Evolutionary conservation across 2,113 vertebrate species (phyloP).

Genomic region (Australoheros scitulus): DNA sequence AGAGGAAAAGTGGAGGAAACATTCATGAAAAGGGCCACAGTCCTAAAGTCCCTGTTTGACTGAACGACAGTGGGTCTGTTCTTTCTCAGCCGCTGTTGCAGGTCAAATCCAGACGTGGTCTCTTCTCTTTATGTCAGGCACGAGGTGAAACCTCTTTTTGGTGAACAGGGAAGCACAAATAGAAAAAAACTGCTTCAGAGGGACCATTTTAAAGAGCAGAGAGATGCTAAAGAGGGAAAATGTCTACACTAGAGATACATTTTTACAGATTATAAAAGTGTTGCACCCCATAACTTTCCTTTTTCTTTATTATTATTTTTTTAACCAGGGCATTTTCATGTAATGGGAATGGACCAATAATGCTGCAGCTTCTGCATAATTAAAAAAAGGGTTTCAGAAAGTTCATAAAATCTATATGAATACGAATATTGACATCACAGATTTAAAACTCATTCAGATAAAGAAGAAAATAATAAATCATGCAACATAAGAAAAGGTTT

Average conservation of each 20-base stretch:
- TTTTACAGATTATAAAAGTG: conserved; percentile 59
- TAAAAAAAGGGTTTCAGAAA: conserved; percentile 4
- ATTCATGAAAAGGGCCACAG: conserved; percentile 26
- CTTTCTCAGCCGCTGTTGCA: conserved; percentile 63
- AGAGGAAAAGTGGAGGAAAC: background rate
- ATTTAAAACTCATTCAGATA: background rate
- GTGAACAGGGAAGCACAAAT: conserved; percentile 42
- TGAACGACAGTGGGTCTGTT: conserved; percentile 64
- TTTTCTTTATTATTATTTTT: conserved; percentile 2
- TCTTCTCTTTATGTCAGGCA: conserved; percentile 68
- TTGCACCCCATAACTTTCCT: background rate
- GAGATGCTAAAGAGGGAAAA: conserved; percentile 60
- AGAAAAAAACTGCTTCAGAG: conserved; percentile 45
- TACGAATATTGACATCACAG: background rate
- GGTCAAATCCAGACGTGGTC: conserved; percentile 70
- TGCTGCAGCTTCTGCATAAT: conserved; percentile 35
- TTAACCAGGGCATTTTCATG: conserved; percentile 21
- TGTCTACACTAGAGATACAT: conserved; percentile 45
- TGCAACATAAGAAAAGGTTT: background rate
- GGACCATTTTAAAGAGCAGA: conserved; percentile 64
- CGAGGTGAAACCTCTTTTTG: conserved; percentile 69
- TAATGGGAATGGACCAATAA: conserved; percentile 46
- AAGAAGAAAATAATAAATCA: background rate
- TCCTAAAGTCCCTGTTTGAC: conserved; percentile 19
- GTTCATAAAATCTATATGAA: background rate